A percentile compares a stretch with the other conserved stretches of the same genome.
Evolutionary conservation across 2,888 invertebrate genomes (phyloP).

Genomic region (Anaspis maculata): DNA sequence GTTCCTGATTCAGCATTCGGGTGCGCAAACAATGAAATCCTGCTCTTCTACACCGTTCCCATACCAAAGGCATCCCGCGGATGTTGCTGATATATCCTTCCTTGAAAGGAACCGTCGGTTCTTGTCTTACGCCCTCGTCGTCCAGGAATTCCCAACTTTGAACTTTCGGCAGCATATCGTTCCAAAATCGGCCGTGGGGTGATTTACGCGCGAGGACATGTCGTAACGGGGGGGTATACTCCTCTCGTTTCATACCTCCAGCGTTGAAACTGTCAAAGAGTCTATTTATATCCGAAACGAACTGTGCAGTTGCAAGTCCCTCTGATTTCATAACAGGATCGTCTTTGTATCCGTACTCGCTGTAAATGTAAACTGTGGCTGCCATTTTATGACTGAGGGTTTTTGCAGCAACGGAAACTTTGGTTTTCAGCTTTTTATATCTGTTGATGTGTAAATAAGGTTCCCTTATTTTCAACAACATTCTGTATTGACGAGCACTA

Average conservation of each 20-base stretch:
- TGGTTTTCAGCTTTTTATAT: conserved; percentile 2
- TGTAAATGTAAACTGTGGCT: too few relatives aligned
- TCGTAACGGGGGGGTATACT: too few relatives aligned
- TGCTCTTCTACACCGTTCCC: neutral
- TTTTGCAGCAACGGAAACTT: conserved; percentile 1
- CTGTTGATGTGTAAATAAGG: neutral
- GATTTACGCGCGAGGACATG: neutral
- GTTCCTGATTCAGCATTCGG: neutral
- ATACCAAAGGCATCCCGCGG: neutral
- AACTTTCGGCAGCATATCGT: neutral
- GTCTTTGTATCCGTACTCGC: neutral
- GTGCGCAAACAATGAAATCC: neutral
- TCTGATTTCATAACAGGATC: neutral
- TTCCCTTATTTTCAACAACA: neutral
- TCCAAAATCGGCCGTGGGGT: conserved; percentile 1
- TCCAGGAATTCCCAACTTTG: neutral
- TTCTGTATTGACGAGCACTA: conserved; percentile 2
- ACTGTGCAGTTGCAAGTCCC: neutral
- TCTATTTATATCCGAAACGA: neutral
- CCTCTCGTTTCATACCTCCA: neutral
- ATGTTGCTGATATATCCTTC: neutral
- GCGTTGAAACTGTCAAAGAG: conserved; percentile 1
- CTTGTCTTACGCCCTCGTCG: neutral
- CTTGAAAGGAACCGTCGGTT: neutral
- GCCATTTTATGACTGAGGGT: conserved; percentile 1